Conservation (phyloP, 2,888 invertebrate species). For the Xylophagus ater region DNA sequence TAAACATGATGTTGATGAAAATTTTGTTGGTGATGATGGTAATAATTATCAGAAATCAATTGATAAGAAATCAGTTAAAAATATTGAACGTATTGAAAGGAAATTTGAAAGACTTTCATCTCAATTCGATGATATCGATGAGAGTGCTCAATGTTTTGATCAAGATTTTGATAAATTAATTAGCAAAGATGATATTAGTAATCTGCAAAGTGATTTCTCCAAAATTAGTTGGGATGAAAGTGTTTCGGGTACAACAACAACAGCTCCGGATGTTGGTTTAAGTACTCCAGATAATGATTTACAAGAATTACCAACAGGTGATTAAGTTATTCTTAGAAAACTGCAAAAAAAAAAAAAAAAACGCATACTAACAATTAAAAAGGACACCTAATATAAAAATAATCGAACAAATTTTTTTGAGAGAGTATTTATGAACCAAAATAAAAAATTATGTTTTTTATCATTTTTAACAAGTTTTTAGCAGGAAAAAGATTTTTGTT, state of each 20-base stretch:
- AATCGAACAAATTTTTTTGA: no score
- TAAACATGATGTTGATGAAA: neutral
- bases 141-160: conserved; percentile 27
- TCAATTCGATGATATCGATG: conserved; percentile 27
- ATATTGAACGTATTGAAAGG: conserved; percentile 29
- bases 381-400: no score
- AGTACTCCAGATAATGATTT: conserved; percentile 38
- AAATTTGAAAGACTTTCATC: conserved; percentile 35
- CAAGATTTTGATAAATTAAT: conserved; percentile 31
- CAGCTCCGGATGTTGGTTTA: conserved; percentile 34
- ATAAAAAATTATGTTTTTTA: no score
- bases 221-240: conserved; percentile 41
- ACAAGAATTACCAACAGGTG: conserved; percentile 38
- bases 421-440: conserved; percentile 2
- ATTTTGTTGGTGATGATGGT: neutral
- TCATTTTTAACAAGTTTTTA: no score
- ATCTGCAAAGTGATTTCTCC: conserved; percentile 37
- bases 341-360: conserved; percentile 5
- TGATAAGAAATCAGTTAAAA: conserved; percentile 3
- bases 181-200: conserved; percentile 36
- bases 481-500: no score
- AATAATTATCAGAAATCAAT: conserved; percentile 1
- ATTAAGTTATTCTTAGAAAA: conserved; percentile 11
- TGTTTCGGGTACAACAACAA: conserved; percentile 32
- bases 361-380: no score